Evolutionary conservation across 2,113 vertebrate species (phyloP).

Genomic region (Mus pahari): DNA sequence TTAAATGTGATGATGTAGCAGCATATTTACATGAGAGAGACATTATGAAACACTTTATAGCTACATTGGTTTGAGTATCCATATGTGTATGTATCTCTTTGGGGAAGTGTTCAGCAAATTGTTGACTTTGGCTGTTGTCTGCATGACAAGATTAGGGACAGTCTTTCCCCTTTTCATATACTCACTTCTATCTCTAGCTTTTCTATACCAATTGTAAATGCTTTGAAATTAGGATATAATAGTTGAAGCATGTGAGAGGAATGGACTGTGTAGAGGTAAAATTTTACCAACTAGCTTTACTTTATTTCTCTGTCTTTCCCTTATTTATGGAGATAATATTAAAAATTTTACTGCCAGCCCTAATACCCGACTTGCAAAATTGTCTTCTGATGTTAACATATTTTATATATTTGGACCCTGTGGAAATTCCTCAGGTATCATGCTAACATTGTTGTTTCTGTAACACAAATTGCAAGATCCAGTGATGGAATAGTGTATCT

Average conservation of each 20-base stretch:
- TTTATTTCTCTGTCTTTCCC: constrained; percentile 10
- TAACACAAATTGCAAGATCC: background rate
- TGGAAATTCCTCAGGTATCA: background rate
- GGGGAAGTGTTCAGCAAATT: background rate
- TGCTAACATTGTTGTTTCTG: background rate
- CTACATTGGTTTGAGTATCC: background rate
- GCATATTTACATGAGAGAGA: background rate
- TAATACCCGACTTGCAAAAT: background rate
- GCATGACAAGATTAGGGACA: background rate
- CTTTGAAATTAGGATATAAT: background rate
- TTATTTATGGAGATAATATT: background rate
- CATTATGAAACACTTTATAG: background rate
- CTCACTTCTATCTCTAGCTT: constrained; percentile 9
- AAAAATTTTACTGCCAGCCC: background rate
- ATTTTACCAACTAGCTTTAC: background rate
- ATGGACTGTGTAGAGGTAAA: background rate
- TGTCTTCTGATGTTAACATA: background rate
- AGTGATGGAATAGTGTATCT: background rate
- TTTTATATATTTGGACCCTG: background rate
- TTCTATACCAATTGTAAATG: background rate
- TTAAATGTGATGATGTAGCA: constrained; percentile 12
- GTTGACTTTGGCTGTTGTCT: background rate
- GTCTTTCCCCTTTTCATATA: background rate
- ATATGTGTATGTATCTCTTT: background rate
- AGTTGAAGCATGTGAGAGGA: background rate